Base-by-base conservation (phyloP, 2,113 vertebrate genomes). In the Gobius niger region DNA sequence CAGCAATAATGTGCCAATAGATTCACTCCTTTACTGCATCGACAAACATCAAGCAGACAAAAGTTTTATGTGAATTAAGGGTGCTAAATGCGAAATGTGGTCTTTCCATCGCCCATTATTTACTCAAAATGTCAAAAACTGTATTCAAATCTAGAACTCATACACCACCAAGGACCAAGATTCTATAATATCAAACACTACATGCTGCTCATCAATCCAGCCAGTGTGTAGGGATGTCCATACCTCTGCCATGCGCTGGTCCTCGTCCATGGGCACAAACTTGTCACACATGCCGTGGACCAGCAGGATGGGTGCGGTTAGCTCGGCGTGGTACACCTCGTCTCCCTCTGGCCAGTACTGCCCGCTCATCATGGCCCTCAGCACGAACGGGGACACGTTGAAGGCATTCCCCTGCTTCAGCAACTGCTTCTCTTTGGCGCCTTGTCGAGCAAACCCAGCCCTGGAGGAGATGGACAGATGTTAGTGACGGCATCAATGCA, bases 311-410 rank as follows among this genome's bases (percentile, higher is more conserved):
- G 98, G 98, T 70, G 95, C 95, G 0, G 96, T 96, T 52, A 99
- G 94, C 89, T 98, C 98, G 0, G 98, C 98, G 0, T 99, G 98
- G 85, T 98, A 99, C 24, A 98, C 94, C 81, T 99, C 97, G 0
- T 99, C 97, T 0, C 96, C 98, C 78, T 99, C 98, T 0, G 98
- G 98, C 98, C 98, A 99, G 91, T 99, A 99, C 91, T 99, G 98
- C 0, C 98, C 96, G 0, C 97, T 97, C 98, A 99, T 99, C 94
- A 95, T 99, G 85, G 98, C 98, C 7, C 97, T 88, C 75, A 99
- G 92, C 46, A 99, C 97, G 0, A 98, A 99, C 2, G 98, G 96
- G 0, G 97, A 96, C 54, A 99, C 96, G 0, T 96, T 98, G 92
- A 99, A 99, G 7, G 97, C 97, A 0, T 98, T 98, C 61, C 97